Evolutionary conservation across 2,888 invertebrate genomes (phyloP).

Genomic region (Parnassius smintheus): DNA sequence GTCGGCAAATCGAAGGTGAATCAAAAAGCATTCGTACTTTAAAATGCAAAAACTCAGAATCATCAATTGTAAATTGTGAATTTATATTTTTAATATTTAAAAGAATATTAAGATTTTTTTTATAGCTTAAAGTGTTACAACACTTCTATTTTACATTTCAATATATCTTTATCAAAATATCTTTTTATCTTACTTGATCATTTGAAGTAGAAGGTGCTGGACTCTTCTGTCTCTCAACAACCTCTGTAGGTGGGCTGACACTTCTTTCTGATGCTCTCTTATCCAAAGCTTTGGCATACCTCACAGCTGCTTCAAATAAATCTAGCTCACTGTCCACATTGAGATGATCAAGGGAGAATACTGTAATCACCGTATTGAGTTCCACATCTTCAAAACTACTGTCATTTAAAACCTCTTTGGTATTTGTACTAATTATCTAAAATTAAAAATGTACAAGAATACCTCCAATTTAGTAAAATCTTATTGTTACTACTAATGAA

Average conservation of each 20-base stretch:
- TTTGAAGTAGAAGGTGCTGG: constrained; percentile 67
- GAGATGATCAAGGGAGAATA: constrained; percentile 87
- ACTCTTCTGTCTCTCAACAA: constrained; percentile 54
- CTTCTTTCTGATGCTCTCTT: constrained; percentile 55
- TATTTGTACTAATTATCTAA: constrained; percentile 88
- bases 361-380: constrained; percentile 85
- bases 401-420: constrained; percentile 87
- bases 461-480: no score
- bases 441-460: constrained; percentile 28
- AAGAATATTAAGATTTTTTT: no score
- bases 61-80: no score
- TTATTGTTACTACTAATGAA: no score
- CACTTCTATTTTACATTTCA: no score
- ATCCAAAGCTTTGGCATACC: constrained; percentile 68
- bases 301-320: constrained; percentile 87
- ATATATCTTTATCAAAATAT: not conserved
- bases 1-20: no score
- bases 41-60: no score
- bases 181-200: constrained; percentile 41
- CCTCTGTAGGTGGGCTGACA: constrained; percentile 50
- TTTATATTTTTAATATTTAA: no score
- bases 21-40: no score
- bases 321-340: constrained; percentile 89
- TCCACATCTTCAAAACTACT: constrained; percentile 90
- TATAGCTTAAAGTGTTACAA: no score